Base-by-base conservation (phyloP, 2,113 vertebrate species). In the Sialia sialis region DNA sequence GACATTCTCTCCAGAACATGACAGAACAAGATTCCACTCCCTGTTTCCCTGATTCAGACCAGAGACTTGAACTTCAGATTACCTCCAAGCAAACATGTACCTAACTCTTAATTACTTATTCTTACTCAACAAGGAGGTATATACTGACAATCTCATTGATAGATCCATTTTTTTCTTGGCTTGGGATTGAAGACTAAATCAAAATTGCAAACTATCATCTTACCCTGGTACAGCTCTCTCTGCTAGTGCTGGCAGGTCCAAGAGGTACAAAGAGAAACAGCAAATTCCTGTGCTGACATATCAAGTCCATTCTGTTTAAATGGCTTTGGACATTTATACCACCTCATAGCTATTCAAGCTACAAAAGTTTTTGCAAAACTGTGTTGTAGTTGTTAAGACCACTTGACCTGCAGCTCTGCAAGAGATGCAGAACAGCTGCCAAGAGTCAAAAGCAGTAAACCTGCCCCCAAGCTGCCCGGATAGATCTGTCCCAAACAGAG, bases 51-150 rank as follows among this genome's bases (percentile, higher is more conserved):
- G 21, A 67, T 74, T 89, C 72, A 88, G 90, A 86, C 67, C 48
- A 67, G 56, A 77, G 56, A 74, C 60, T 81, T 92, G 89, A 95
- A 94, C 92, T 96, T 90, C 90, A 84, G 8, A 16, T 80, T 88
- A 95, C 90, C 90, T 86, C 79, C 52, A 80, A 86, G 79, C 32
- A 96, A 85, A 38, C 72, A 89, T 18, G 17, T 36, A 79, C 56
- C n/a, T 82, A 76, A 64, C 48, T 82, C 78, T 55, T 77, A 90
- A 77, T 73, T 67, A 43, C 10, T 51, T 78, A 56, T 11, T 62
- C 23, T 91, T 93, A 66, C 39, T 92, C 55, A 83, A 77, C 39
- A 70, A 3, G 2, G 30, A 90, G 67, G 19, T 63, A 52, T 48
- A 51, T 74, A n/a, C 49, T 78, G 76, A 84, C 64, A 94, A 34